Base-by-base conservation (phyloP, 2,888 invertebrate genomes). In the Drepanosiphum platanoidis region DNA sequence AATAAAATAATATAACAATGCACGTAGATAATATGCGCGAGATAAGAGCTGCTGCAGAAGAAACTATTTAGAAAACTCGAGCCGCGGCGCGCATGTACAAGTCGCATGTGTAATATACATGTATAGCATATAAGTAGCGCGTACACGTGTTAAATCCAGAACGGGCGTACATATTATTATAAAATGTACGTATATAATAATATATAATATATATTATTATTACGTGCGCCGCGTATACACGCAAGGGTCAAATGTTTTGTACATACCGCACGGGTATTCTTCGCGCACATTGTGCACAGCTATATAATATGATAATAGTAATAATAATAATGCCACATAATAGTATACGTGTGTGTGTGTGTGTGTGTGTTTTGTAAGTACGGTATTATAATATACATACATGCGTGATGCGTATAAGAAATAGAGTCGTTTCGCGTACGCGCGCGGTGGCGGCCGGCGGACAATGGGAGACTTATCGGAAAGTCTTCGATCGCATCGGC, bases 31-130 rank as follows among this genome's bases (percentile, higher is more conserved):
- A 42, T 64, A 30, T 9, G 30, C 39, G 7, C 32, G 78, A 78
- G 78, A 78, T 78, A 78, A 78, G 64, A 22, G 61, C n/a, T n/a
- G n/a, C n/a, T n/a, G 30, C 13, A 39, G 61, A 39, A 32, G 64
- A 78, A 78, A 77, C 77, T 77, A 77, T 77, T 77, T 64, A 64
- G 64, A 75, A 78, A 64, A 64, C 39, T 77, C 30, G n/a, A n/a
- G n/a, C n/a, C n/a, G 30, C 64, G 22, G 15, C n/a, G 32, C 36
- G 34, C 78, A 22, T 22, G 15, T n/a, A 18, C 52, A 74, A n/a
- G n/a, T n/a, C n/a, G n/a, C n/a, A n/a, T n/a, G n/a, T n/a, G n/a
- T n/a, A n/a, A n/a, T n/a, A 22, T 9, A 8, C 32, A 46, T 30
- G 18, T 78, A 78, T 42, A 13, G 78, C 64, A n/a, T n/a, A n/a